Evolutionary conservation across 2,797 vertebrate species (phyloP), one percentile per base, ranked within the genome.

Genomic region (Pipistrellus pipistrellus): DNA sequence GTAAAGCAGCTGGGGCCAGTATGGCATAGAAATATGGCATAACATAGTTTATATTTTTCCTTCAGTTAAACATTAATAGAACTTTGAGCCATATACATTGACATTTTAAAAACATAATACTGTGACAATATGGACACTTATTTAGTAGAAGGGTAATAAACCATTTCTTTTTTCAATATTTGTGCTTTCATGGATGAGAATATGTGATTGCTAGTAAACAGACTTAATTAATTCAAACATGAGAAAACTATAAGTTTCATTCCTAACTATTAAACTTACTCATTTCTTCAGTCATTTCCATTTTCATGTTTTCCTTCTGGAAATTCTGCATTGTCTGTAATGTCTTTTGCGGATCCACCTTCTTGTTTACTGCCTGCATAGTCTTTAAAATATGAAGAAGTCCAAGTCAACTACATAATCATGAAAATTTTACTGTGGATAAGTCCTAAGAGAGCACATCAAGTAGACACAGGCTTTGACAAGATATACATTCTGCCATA

Each of bases 281-380:
- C 99, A 99, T 99, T 95, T 99, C 99, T 97, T 99, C 99, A 0
- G 99, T 99, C 99, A 99, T 99, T 96, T 98, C 99, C 99, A 99
- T 99, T 97, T 99, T 99, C 99, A 99, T 99, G 97, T 99, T 99
- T 97, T 99, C 99, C 96, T 99, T 99, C 98, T 99, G 99, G 98
- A 99, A 99, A 97, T 99, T 99, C 98, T 99, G 99, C 99, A 99
- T 99, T 12, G 99, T 99, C 98, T 99, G 99, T 91, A 99, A 96
- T 1, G 99, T 99, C 98, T 99, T 99, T 92, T 99, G 99, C 82
- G 99, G 99, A 97, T 99, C 99, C 99, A 99, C 99, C 98, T 99
- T 99, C 98, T 99, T 99, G 97, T 99, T 99, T 89, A 99, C 99
- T 38, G 99, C 98, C 97, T 99, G 99, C 99, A 99, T 99, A 27